Conservation (phyloP, 2,888 invertebrate genomes). For the Lasioglossum morio region DNA sequence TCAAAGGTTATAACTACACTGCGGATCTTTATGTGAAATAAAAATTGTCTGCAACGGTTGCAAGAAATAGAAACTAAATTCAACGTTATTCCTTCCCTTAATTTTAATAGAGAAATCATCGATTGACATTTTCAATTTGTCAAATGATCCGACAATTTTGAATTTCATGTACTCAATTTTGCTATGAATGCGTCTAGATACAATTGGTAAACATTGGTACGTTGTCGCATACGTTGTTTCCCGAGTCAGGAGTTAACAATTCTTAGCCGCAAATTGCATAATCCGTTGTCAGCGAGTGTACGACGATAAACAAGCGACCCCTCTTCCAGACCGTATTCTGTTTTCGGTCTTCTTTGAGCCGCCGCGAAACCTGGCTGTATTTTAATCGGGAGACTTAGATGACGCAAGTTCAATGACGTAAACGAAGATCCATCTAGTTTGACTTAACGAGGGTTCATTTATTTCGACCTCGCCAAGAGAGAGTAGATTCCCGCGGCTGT, state of each 20-base stretch:
- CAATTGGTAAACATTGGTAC: not conserved
- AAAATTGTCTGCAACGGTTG: too few species aligned
- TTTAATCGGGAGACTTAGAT: conserved; percentile 59
- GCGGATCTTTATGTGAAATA: too few species aligned
- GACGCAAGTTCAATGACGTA: conserved; percentile 46
- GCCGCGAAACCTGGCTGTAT: conserved; percentile 19
- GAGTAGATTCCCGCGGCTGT: conserved; percentile 80
- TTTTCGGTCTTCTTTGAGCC: conserved; percentile 3
- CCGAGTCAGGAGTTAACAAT: not conserved
- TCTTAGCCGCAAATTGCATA: not conserved
- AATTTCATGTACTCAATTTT: too few species aligned
- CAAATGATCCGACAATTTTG: too few species aligned
- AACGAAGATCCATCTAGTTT: conserved; percentile 67
- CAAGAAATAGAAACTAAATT: too few species aligned
- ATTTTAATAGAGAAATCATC: too few species aligned
- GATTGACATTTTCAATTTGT: too few species aligned
- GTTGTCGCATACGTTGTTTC: not conserved
- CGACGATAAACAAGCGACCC: not conserved
- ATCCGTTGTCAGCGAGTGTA: not conserved
- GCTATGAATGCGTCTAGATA: too few species aligned
- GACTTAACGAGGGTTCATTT: conserved; percentile 82
- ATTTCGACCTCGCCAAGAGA: conserved; percentile 79
- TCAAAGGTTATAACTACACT: too few species aligned
- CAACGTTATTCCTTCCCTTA: too few species aligned
- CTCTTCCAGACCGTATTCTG: not conserved